Evolutionary conservation across 30 jellyfish, hydroid and myxozoan genomes (phyloP).

Genomic region (Morbakka virulenta): DNA sequence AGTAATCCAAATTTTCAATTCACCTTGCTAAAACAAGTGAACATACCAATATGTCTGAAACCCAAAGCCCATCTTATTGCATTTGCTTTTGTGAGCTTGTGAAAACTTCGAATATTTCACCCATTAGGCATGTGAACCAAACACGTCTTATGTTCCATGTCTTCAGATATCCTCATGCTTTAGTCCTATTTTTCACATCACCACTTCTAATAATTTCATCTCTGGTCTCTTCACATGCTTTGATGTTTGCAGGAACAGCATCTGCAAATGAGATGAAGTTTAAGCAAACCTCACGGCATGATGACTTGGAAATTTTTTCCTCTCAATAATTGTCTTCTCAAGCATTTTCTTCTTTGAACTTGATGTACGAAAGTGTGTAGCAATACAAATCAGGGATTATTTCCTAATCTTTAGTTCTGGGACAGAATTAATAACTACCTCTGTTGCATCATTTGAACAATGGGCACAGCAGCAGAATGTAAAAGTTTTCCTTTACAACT

Average conservation of each 20-base stretch:
- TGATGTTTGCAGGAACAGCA: too few species aligned
- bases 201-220: constrained; percentile 8
- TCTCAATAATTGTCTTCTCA: background rate
- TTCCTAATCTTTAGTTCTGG: background rate
- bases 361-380: too few species aligned
- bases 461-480: constrained; percentile 15
- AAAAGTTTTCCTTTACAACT: background rate
- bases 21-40: background rate
- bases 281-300: constrained; percentile 15
- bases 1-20: background rate
- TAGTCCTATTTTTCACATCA: background rate
- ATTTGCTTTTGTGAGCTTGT: background rate
- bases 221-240: background rate
- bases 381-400: too few species aligned
- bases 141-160: constrained; percentile 22
- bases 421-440: background rate
- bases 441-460: background rate
- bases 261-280: constrained; percentile 3
- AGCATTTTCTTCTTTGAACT: too few species aligned
- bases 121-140: constrained; percentile 25
- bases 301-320: constrained; percentile 14
- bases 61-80: too few species aligned
- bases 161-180: constrained; percentile 20
- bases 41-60: background rate
- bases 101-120: constrained; percentile 20